Percentiles rank a stretch among this genome's conserved stretches.
These are phyloP conservation scores for Morpho helenor DNA, from an alignment of 2,888 invertebrate genomes.

Conservation along the genomic window DNA sequence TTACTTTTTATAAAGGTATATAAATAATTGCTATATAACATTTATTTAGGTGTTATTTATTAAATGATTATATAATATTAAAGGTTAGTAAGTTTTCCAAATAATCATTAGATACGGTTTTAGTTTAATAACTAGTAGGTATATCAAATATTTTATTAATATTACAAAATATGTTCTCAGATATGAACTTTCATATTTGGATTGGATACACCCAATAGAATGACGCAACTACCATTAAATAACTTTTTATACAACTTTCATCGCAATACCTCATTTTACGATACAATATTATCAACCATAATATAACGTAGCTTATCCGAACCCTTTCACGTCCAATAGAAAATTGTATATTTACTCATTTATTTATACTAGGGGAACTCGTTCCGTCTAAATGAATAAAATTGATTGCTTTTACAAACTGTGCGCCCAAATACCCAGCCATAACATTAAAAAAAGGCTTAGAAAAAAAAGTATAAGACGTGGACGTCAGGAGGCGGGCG, in stretches of 20 bases:
- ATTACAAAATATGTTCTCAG: too few relatives aligned
- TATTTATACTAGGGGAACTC: conserved; percentile 67
- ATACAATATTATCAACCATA: conserved; percentile 44
- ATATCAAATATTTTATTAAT: too few relatives aligned
- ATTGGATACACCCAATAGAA: too few relatives aligned
- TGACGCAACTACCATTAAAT: background rate
- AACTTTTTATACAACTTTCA: conserved; percentile 20
- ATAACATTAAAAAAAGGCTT: conserved; percentile 76
- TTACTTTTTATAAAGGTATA: too few relatives aligned
- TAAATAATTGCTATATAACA: too few relatives aligned
- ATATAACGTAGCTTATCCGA: conserved; percentile 38
- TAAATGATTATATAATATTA: too few relatives aligned
- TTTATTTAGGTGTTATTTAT: too few relatives aligned
- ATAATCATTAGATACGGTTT: too few relatives aligned
- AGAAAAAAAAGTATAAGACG: conserved; percentile 55
- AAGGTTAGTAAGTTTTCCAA: too few relatives aligned
- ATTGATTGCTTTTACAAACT: conserved; percentile 79
- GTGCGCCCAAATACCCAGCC: conserved; percentile 76
- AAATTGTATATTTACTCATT: conserved; percentile 62
- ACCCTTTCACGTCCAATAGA: conserved; percentile 42
- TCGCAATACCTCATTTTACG: conserved; percentile 22
- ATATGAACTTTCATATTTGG: too few relatives aligned
- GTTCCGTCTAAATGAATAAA: conserved; percentile 77
- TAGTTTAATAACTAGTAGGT: too few relatives aligned
- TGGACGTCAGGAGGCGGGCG: conserved; percentile 46